Base-by-base conservation (phyloP, 2,888 invertebrate genomes). In the Zhuqinia jingwanae region DNA sequence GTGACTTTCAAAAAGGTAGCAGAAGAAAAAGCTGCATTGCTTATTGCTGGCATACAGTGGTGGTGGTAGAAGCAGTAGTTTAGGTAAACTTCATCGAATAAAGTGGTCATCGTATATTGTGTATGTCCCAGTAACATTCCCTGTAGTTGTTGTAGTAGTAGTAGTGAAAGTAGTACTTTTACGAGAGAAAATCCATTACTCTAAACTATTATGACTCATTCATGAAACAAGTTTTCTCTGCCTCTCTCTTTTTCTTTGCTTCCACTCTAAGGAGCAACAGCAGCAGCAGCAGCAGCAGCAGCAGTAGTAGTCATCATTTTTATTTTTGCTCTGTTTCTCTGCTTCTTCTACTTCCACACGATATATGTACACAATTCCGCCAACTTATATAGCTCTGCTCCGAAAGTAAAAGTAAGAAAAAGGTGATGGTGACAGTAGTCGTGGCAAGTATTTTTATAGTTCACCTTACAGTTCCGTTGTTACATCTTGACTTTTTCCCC, bases 161-260 rank as follows among this genome's bases (percentile, higher is more conserved):
- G 68, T 63, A 13, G 60, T 68, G 22, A 17, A 36, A 56, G 36
- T 30, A 56, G 56, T 75, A 47, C 75, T 68, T 76, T 78, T 76
- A 68, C 65, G 20, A 68, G 68, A 60, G 73, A 79, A 85, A 79
- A 73, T 79, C 75, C 85, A 85, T 85, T 85, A 73, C 79, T 75
- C 73, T 85, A 79, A 85, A 79, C 79, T 85, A 79, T 78, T 85
- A 79, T 85, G 85, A 79, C 79, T 73, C 79, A 79, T 85, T 85
- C 79, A 85, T 79, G 85, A 79, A 85, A 85, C 85, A 85, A 85
- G 73, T 79, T 85, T 85, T 76, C 30, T 20, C 65, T 53, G 36
- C 36, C 27, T 47, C 22, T 70, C 15, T 58, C 11, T 27, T 42
- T 22, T 77, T 77, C 42, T 76, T 76, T 36, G 47, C 47, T n/a